Evolutionary conservation across 2,888 invertebrate species (phyloP), one percentile per base, ranked within the genome.

Genomic region (Caenorhabditis wallacei): DNA sequence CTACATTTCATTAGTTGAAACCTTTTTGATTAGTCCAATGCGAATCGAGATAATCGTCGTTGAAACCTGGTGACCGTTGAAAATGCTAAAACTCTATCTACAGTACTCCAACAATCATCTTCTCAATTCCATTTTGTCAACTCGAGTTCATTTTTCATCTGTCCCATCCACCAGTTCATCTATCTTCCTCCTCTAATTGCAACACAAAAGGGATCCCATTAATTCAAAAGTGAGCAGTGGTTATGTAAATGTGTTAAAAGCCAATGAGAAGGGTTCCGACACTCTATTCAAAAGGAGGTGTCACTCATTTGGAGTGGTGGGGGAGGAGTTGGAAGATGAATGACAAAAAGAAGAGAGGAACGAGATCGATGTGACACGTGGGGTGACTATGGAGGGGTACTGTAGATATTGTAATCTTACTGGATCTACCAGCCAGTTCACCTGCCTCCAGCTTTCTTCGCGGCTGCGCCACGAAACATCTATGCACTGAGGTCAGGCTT

Each of bases 151-250:
- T 48, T 48, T 48, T 18, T 48, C 46, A 48, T 18, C 16, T 43
- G 18, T 48, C 18, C 4, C 46, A 13, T 20, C 13, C 30, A 30
- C 18, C 37, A 37, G 30, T 53, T 66, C 53, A 35, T n/a, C 13
- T 22, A 11, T 51, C 51, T 43, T 22, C 22, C 8, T 43, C 37
- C 4, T 16, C 51, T 75, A 75, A 75, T 75, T 75, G 75, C 64
- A 64, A 66, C 66, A 75, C 75, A 75, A 75, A 75, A 75, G 75
- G 66, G n/a, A n/a, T n/a, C n/a, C 66, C 75, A 75, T 75, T 56
- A 46, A 75, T 75, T 66, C 26, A 24, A 37, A 51, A 5, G 24
- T 26, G 26, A 53, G 74, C 51, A 61, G 64, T 43, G 63, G 64
- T 72, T 72, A 72, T 61, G 61, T 40, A 72, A 61, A 10, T 24